Evolutionary conservation across 2,888 invertebrate species (phyloP).

Genomic region (Acronicta psi): DNA sequence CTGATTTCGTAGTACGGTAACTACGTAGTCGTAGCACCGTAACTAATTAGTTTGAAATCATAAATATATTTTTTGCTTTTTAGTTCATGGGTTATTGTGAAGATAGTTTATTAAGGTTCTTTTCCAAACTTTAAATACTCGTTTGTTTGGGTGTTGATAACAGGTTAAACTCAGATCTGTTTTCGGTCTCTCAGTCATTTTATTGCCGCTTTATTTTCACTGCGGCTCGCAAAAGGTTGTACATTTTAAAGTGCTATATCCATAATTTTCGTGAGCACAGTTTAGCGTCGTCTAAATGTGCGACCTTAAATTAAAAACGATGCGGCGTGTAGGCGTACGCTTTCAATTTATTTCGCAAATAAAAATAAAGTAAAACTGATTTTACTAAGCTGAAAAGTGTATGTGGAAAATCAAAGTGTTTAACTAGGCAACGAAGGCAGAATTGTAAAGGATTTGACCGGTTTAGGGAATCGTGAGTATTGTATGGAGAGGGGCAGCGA

Average conservation of each 20-base stretch:
- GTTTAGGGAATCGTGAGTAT: too few relatives aligned
- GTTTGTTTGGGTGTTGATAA: constrained; percentile 7
- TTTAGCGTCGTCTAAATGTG: constrained; percentile 15
- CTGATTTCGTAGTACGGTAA: too few relatives aligned
- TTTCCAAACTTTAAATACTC: constrained; percentile 10
- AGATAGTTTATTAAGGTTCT: too few relatives aligned
- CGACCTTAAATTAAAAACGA: constrained; percentile 7
- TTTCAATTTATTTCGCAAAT: constrained; percentile 7
- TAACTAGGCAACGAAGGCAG: too few relatives aligned
- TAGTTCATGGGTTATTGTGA: too few relatives aligned
- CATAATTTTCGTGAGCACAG: constrained; percentile 16
- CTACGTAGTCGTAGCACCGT: too few relatives aligned
- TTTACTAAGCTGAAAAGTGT: neutral
- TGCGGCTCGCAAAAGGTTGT: constrained; percentile 7
- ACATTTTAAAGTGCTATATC: constrained; percentile 17
- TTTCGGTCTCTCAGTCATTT: constrained; percentile 5
- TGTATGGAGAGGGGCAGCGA: too few relatives aligned
- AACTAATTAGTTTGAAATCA: too few relatives aligned
- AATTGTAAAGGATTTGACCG: too few relatives aligned
- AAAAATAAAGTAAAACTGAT: constrained; percentile 1
- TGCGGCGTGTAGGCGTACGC: constrained; percentile 5
- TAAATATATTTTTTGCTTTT: too few relatives aligned
- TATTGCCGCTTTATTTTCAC: constrained; percentile 5
- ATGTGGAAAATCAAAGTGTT: too few relatives aligned
- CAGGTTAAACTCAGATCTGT: constrained; percentile 6